Evolutionary conservation across 1,140 invertebrate species (phyloP), one percentile per base, ranked within the genome.

Genomic region (Drosophila hydei): DNA sequence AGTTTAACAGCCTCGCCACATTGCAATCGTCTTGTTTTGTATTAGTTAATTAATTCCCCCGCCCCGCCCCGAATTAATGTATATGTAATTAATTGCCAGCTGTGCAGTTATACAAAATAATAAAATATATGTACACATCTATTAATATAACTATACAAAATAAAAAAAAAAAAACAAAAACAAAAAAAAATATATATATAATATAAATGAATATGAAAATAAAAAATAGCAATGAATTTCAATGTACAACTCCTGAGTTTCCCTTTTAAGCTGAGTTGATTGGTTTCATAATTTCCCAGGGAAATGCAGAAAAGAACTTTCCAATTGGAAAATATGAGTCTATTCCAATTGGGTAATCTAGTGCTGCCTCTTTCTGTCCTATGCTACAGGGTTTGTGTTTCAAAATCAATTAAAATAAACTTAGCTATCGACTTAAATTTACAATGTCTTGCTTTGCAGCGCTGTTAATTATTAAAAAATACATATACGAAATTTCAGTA

Each of bases 201-300:
- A 23, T 45, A 45, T 42, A 27, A 64, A 43, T 60, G 38, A 68
- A 60, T 68, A 60, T 56, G 36, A 68, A 68, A 56, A 70, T 59
- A 78, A 78, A 79, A 33, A 60, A 75, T 77, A 73, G 78, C 68
- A 81, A 81, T 81, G 73, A 80, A 80, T 80, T 81, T 80, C 69
- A 77, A 81, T 79, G 65, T 75, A 59, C 30, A 65, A 71, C 30
- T 30, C 23, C 1, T 1, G 18, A 19, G 14, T 45, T 45, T 59
- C 16, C 45, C 6, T 40, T 23, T 12, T 47, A n/a, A n/a, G n/a
- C n/a, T n/a, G n/a, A n/a, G n/a, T 12, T 2, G 33, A 36, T 2
- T 36, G 3, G 9, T 36, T 9, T 11, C 9, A 5, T 12, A 40
- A 14, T 5, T 40, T 6, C 12, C 1, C 0, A 5, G 14, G 5